Base-by-base conservation (phyloP, 2,888 invertebrate genomes). In the Netelia inedita region DNA sequence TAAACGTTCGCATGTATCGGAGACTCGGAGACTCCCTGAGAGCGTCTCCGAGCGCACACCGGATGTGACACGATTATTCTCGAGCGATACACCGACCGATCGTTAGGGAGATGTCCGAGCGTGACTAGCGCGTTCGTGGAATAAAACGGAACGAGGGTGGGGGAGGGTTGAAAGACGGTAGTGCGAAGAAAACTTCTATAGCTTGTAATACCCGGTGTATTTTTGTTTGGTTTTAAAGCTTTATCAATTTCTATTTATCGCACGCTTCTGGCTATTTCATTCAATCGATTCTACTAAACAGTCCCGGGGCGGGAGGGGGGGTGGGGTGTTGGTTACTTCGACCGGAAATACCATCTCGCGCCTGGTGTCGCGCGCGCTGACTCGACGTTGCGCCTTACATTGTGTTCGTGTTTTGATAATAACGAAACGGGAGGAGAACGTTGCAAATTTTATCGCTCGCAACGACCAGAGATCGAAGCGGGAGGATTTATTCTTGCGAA, bases 41-140 rank as follows among this genome's bases (percentile, higher is more conserved):
- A 78, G 59, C 41, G 59, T 69, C 50, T 72, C 50, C 50, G 21
- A 57, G 63, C 65, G 53, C 71, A 87, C 88, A 90, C 91, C 91
- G 92, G 92, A 92, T 91, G 91, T 89, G 90, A 85, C 85, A 91
- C 90, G 90, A 91, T 92, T 92, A 91, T 92, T 90, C 90, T 82
- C 79, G 87, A 82, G 87, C 90, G 92, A 91, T 92, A 91, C 90
- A 89, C 84, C 86, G 82, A 85, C 87, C 89, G 90, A 91, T 91
- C 91, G 90, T 90, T 89, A 89, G 89, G 89, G 89, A 87, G 89
- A 90, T 90, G 90, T 89, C 88, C 86, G 85, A 87, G 82, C 78
- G 79, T 86, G 83, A 81, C 82, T 85, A 35, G 79, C 71, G 74
- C 82, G 87, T 90, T 90, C 90, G 89, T 89, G 88, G 91, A 91